These are phyloP conservation scores for Drosophila bocki DNA, from an alignment of 1,140 invertebrate genomes.

Conservation along the genomic window DNA sequence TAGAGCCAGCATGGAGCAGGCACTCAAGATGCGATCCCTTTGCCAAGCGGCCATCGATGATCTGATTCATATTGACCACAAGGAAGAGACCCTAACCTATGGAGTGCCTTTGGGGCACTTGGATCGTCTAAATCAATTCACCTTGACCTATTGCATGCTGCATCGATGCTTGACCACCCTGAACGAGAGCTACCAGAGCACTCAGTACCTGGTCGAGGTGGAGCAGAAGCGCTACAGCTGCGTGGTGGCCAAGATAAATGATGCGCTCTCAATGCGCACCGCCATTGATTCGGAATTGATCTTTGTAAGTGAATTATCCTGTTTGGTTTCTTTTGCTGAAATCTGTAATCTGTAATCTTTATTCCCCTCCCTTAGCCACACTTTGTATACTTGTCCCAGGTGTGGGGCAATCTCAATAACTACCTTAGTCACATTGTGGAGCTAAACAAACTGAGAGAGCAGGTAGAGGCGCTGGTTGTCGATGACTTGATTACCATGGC, in stretches of 20 bases:
- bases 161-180: slow-evolving; percentile 45
- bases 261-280: slow-evolving; percentile 63
- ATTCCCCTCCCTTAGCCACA: slow-evolving; percentile 53
- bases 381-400: slow-evolving; percentile 73
- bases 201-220: slow-evolving; percentile 56
- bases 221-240: slow-evolving; percentile 69
- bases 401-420: slow-evolving; percentile 70
- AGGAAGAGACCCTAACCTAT: slow-evolving; percentile 49
- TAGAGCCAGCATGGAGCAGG: slow-evolving; percentile 10
- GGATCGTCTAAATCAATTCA: slow-evolving; percentile 68
- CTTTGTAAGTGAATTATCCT: slow-evolving; percentile 58
- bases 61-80: slow-evolving; percentile 52
- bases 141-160: slow-evolving; percentile 49
- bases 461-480: slow-evolving; percentile 51
- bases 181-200: slow-evolving; percentile 56
- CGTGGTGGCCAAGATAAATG: slow-evolving; percentile 72
- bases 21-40: slow-evolving; percentile 12
- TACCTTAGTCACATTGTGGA: slow-evolving; percentile 73
- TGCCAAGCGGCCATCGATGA: slow-evolving; percentile 49
- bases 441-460: slow-evolving; percentile 74
- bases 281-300: slow-evolving; percentile 75
- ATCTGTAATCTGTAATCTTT: background rate
- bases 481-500: slow-evolving; percentile 22
- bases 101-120: slow-evolving; percentile 60
- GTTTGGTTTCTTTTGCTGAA: background rate